Evolutionary conservation across 64 coral and sea anemone species (phyloP).

Genomic region (Montipora efflorescens): DNA sequence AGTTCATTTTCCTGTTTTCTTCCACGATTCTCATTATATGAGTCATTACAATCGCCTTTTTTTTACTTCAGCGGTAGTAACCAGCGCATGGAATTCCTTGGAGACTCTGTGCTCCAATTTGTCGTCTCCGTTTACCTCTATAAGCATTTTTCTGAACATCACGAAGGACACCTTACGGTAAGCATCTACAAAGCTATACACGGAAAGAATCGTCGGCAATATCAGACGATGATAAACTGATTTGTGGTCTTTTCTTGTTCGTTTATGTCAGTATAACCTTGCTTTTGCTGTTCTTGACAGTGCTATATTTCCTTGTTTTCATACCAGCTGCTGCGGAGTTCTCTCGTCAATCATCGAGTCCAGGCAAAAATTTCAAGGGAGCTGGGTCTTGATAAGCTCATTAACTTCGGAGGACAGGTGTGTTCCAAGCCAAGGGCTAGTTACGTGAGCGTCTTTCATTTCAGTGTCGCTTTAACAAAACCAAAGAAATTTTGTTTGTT

Average conservation of each 20-base stretch:
- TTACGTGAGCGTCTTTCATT: too few relatives aligned
- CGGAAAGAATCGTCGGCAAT: too few relatives aligned
- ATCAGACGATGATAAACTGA: too few relatives aligned
- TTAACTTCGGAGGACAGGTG: constrained; percentile 87
- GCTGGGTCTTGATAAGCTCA: constrained; percentile 81
- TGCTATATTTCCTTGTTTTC: neutral
- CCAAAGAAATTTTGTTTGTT: too few relatives aligned
- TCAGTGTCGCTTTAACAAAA: too few relatives aligned
- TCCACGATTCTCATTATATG: too few relatives aligned
- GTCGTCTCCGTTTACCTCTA: constrained; percentile 94
- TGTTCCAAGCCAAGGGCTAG: neutral
- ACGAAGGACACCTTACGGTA: constrained; percentile 98
- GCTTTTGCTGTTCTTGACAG: neutral
- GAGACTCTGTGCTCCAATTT: constrained; percentile 95
- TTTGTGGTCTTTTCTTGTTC: neutral
- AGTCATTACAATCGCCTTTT: neutral
- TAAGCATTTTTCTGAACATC: constrained; percentile 95
- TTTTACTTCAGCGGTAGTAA: constrained; percentile 80
- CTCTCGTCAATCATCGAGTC: constrained; percentile 88
- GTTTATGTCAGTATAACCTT: neutral
- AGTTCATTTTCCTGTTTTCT: too few relatives aligned
- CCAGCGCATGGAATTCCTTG: constrained; percentile 96
- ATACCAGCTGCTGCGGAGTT: constrained; percentile 86
- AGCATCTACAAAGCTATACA: neutral
- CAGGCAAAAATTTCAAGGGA: constrained; percentile 89